Conservation (phyloP, 64 coral and sea anemone genomes). For the Astreopora myriophthalma region DNA sequence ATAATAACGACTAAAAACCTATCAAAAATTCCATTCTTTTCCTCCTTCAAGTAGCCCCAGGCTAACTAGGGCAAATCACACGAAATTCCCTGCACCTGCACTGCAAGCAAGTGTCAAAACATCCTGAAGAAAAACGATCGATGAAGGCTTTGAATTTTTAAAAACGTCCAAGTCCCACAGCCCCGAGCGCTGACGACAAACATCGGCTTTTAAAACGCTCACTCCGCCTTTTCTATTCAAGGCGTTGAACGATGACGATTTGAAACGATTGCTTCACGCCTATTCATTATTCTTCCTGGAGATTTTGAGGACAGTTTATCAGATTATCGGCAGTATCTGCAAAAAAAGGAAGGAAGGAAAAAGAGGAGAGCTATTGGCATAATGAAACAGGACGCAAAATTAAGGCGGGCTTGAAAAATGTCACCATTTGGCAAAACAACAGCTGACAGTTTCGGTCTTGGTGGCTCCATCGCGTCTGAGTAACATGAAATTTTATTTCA, state of each 20-base stretch:
- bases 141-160: background rate
- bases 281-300: constrained; percentile 17
- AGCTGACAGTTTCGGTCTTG: constrained; percentile 70
- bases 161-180: background rate
- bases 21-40: constrained; percentile 41
- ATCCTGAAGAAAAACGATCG: background rate
- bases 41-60: background rate
- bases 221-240: constrained; percentile 46
- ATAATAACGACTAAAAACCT: constrained; percentile 30
- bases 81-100: constrained; percentile 18
- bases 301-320: constrained; percentile 19
- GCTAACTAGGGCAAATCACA: constrained; percentile 12
- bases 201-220: constrained; percentile 14
- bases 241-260: constrained; percentile 16
- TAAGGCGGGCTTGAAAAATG: constrained; percentile 64
- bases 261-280: background rate
- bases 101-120: background rate
- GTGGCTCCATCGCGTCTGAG: constrained; percentile 76
- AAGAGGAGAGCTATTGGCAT: constrained; percentile 41
- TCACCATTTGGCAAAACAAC: constrained; percentile 76
- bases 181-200: background rate
- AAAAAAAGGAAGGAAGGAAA: constrained; percentile 42
- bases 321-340: constrained; percentile 40
- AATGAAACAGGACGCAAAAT: constrained; percentile 27
- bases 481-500: background rate